Percentiles rank a stretch among this genome's conserved stretches.
Conservation (phyloP, 2,113 vertebrate species). For the Tretioscincus oriximinensis region DNA sequence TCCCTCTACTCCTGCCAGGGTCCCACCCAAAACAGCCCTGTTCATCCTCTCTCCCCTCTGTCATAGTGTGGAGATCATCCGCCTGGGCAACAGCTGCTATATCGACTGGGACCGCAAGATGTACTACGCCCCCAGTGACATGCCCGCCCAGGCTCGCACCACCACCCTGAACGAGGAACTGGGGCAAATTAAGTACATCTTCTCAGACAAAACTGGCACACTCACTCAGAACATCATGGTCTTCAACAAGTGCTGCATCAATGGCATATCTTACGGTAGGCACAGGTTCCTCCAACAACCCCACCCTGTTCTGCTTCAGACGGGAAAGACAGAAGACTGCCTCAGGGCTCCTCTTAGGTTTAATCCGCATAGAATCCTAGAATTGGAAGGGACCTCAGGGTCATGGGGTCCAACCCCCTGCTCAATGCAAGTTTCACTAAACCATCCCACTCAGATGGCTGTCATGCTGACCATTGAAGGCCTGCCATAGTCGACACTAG, state of each 20-base stretch:
- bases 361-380: too few relatives aligned
- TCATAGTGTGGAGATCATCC: constrained; percentile 91
- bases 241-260: constrained; percentile 93
- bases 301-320: too few relatives aligned
- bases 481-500: too few relatives aligned
- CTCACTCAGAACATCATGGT: constrained; percentile 97
- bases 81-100: constrained; percentile 92
- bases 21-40: neutral
- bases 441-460: too few relatives aligned
- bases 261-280: constrained; percentile 85
- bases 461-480: too few relatives aligned
- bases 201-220: constrained; percentile 97
- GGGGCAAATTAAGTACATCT: constrained; percentile 94
- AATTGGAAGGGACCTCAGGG: too few relatives aligned
- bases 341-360: too few relatives aligned
- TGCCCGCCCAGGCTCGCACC: constrained; percentile 86
- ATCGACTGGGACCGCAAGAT: constrained; percentile 97
- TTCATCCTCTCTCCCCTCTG: constrained; percentile 28
- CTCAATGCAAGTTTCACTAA: too few relatives aligned
- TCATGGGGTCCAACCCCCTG: too few relatives aligned
- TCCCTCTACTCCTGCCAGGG: neutral
- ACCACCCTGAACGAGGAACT: constrained; percentile 96
- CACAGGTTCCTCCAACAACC: neutral
- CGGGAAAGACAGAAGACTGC: too few relatives aligned
- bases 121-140: constrained; percentile 85